phyloP scores from a whole-genome alignment of 1,140 invertebrate genomes.

The Sesamia nonagrioides region DNA sequence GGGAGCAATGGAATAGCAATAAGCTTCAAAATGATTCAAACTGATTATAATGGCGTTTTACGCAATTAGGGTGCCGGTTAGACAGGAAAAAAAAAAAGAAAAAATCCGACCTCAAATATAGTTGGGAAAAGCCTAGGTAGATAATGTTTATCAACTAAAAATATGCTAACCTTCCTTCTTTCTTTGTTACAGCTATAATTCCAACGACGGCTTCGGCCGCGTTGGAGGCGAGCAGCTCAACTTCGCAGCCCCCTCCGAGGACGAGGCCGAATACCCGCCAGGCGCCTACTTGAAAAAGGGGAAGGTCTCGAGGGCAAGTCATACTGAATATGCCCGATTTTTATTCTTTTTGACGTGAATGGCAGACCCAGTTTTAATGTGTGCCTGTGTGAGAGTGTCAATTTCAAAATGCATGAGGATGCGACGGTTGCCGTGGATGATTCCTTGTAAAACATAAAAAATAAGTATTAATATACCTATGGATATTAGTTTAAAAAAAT shows the following conservation, averaged over 20 bases:
- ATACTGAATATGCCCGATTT: constrained; percentile 80
- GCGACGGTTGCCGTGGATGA: not conserved
- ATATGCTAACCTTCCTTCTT: not conserved
- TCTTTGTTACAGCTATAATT: constrained; percentile 75
- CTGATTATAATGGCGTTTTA: too few species aligned
- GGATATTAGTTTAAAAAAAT: too few species aligned
- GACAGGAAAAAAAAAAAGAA: too few species aligned
- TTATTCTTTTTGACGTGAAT: constrained; percentile 41
- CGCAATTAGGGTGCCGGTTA: too few species aligned
- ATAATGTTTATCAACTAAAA: not conserved
- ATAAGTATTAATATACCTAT: too few species aligned
- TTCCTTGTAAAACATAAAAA: not conserved
- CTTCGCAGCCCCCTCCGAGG: constrained; percentile 79
- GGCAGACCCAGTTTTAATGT: constrained; percentile 7
- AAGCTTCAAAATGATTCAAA: too few species aligned
- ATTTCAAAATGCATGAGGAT: not conserved
- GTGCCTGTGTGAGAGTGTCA: not conserved
- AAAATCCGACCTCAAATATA: too few species aligned
- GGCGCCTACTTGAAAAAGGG: constrained; percentile 81
- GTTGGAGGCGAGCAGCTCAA: constrained; percentile 70
- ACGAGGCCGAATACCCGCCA: constrained; percentile 79
- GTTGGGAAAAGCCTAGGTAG: too few species aligned
- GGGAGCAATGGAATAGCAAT: too few species aligned
- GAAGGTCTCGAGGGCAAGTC: constrained; percentile 86
- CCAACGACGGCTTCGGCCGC: constrained; percentile 78